These are phyloP conservation scores for Dendrocincla tyrannina DNA, from an alignment of 2,797 vertebrate species.

Conservation along the genomic window DNA sequence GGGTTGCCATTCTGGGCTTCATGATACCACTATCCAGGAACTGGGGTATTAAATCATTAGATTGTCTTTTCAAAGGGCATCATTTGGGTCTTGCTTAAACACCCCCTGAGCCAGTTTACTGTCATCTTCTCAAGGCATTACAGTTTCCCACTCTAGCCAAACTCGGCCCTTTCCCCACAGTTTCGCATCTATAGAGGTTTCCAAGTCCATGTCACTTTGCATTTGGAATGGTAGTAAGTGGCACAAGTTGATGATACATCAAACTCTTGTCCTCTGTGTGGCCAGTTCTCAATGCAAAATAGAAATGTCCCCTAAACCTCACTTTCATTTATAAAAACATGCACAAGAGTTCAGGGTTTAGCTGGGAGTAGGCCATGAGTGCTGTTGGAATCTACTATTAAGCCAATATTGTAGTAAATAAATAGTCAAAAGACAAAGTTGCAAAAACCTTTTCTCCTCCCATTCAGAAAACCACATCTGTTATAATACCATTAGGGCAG, in stretches of 20 bases:
- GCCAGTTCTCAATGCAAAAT: conserved; percentile 4
- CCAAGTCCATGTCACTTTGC: conserved; percentile 10
- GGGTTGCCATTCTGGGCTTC: not conserved
- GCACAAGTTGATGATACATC: not conserved
- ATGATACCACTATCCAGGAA: not conserved
- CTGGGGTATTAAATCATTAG: not conserved
- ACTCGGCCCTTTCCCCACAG: not conserved
- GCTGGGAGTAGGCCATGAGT: not conserved
- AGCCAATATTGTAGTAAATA: not conserved
- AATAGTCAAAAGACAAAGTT: not conserved
- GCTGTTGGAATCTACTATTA: not conserved
- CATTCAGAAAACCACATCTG: not conserved
- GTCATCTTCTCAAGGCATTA: not conserved
- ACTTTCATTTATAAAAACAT: not conserved
- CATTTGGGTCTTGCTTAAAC: not conserved
- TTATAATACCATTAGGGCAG: not conserved
- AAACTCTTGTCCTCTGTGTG: not conserved
- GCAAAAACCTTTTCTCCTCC: not conserved
- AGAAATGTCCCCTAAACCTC: not conserved
- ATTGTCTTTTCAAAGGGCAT: not conserved
- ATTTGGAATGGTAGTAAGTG: conserved; percentile 16
- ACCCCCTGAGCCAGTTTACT: not conserved
- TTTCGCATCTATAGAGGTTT: not conserved
- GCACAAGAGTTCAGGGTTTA: not conserved
- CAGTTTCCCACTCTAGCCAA: not conserved